Evolutionary conservation across 2,113 vertebrate genomes (phyloP), one percentile per base, ranked within the genome.

Genomic region (Herpetotheres cachinnans): DNA sequence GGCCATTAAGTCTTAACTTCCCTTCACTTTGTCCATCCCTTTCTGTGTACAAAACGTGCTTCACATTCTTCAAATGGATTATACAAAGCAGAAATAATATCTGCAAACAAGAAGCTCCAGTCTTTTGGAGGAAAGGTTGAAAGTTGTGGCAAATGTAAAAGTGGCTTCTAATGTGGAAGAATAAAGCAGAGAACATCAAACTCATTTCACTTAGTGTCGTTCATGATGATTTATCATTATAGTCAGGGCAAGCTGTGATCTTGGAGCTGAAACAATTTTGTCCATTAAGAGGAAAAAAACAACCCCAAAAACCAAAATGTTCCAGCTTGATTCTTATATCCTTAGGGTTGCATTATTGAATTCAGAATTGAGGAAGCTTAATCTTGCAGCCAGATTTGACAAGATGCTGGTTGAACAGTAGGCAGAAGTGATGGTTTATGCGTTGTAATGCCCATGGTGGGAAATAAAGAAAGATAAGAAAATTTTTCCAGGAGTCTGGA

Each of bases 341-440:
- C 97, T 97, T 98, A 96, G 97, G 98, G 96, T 97, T 98, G 94
- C 89, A 95, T 96, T 98, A 98, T 97, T 98, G 98, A 98, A 98
- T 98, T 98, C 97, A 74, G 97, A 98, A 98, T 95, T 55, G 50
- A 65, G 74, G 93, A 98, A 98, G 98, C 97, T 98, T 98, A 98
- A 98, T 98, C 97, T 98, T 97, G 97, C 96, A 97, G 97, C 97
- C 85, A 96, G 94, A 98, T 98, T 98, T 98, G 98, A 98, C 97
- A 98, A 97, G 97, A 97, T 95, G 93, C 87, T 97, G 82, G 95
- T 94, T 95, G 97, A 97, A 94, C 80, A 65, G 86, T 66, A 95
- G 97, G 86, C 93, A 97, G 94, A 98, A 97, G 92, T 83, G 95
- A 94, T 98, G 95, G 96, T 81, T 92, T 95, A 32, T 87, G 90